Evolutionary conservation across 2,113 vertebrate genomes (phyloP), one percentile per base, ranked within the genome.

Genomic region (Percina caprodes): DNA sequence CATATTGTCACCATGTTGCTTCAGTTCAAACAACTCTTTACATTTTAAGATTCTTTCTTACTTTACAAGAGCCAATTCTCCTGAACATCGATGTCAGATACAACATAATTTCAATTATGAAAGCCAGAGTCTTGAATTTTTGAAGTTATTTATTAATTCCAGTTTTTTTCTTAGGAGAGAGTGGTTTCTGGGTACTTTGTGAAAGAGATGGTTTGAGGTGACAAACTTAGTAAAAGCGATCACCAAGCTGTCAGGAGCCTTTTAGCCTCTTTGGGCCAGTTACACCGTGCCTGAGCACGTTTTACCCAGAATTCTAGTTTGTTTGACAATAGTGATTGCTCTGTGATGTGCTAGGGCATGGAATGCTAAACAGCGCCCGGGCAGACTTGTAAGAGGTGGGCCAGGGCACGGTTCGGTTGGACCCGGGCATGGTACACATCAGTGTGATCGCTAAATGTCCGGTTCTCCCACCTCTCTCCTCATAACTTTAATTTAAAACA

Each of bases 11-110:
- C 24, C 5, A 30, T 12, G 61, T 67, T 4, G 9, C 56, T 23
- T 54, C 62, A 33, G 48, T 59, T 82, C 68, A 65, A 81, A 77
- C 42, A 52, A 15, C 45, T 78, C 45, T 21, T 61, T 23, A 60
- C 21, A 67, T 49, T 76, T 68, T 33, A 68, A 54, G 35, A 55
- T 30, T 23, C n/a, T 26, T 33, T 18, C 13, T 46, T 24, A 21
- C 26, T 56, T 72, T 42, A 18, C 11, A 49, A 8, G n/a, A 70
- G 26, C 52, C 42, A 6, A 42, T 46, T 46, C 11, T 30, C 3
- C 24, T 46, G 60, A 35, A 10, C 39, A 6, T 45, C 0, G 1
- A 56, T 42, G 70, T 68, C 71, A 75, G 55, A 74, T 30, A 24
- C 62, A 81, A 42, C 13, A 60, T 2, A 12, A 54, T 52, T 0